A percentile compares a stretch with the other conserved stretches of the same genome.
Evolutionary conservation across 2,113 vertebrate genomes (phyloP).

Genomic region (Mungos mungo): DNA sequence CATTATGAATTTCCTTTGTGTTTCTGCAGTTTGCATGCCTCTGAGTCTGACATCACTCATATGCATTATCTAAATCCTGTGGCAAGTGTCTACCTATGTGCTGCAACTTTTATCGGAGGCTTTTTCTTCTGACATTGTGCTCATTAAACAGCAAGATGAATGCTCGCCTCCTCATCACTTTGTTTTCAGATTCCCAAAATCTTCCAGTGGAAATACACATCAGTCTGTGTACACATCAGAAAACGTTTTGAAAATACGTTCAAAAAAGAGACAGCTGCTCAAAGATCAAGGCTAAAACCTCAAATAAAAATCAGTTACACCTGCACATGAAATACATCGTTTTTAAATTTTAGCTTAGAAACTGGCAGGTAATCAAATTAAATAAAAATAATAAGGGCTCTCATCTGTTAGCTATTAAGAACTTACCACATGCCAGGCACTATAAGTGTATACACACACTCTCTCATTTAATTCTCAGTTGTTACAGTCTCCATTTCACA

Average conservation of each 20-base stretch:
- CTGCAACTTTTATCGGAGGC: not conserved
- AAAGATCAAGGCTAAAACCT: not conserved
- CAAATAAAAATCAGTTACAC: not conserved
- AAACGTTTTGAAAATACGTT: not conserved
- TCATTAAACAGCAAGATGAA: not conserved
- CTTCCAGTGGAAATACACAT: not conserved
- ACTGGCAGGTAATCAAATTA: not conserved
- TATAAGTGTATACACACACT: not conserved
- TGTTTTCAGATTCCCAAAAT: not conserved
- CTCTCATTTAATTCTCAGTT: not conserved
- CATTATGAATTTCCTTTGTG: slow-evolving; percentile 57
- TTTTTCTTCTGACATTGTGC: not conserved
- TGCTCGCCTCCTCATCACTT: not conserved
- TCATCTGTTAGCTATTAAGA: not conserved
- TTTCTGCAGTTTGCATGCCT: not conserved
- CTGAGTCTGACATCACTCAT: not conserved
- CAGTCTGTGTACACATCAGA: not conserved
- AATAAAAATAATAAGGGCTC: not conserved
- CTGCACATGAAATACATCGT: not conserved
- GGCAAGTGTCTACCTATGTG: not conserved
- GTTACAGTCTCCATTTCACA: not conserved
- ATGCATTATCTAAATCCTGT: not conserved
- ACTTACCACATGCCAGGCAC: not conserved
- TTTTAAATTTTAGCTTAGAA: not conserved
- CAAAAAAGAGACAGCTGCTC: not conserved